phyloP scores from a whole-genome alignment of 2,888 invertebrate genomes.

The Aphidoletes aphidimyza region DNA sequence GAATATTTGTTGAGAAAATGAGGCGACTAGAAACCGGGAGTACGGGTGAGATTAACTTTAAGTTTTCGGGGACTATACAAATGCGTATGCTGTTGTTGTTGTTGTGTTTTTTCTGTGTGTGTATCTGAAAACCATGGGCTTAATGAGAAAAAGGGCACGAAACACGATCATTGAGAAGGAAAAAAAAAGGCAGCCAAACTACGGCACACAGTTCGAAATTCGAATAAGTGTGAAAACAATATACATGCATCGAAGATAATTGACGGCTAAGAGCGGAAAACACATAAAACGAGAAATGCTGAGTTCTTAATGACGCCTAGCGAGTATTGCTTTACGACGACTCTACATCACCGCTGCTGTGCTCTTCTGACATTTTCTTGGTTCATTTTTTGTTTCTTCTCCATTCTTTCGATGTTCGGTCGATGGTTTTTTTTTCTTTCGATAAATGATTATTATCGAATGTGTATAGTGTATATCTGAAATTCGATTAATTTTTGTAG shows the following conservation, averaged over 20 bases:
- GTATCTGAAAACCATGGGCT: no score
- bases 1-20: constrained; percentile 2
- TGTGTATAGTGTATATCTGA: neutral
- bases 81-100: no score
- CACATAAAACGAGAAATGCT: constrained; percentile 16
- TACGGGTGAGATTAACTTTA: no score
- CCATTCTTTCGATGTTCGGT: neutral
- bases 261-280: constrained; percentile 35
- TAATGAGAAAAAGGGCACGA: constrained; percentile 11
- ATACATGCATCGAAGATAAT: neutral
- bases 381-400: neutral
- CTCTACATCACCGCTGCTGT: neutral
- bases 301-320: neutral
- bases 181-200: neutral
- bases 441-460: constrained; percentile 40
- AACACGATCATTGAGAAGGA: neutral
- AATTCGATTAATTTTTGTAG: constrained; percentile 39
- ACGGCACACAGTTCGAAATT: neutral
- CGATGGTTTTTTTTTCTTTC: neutral
- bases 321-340: neutral
- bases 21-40: neutral
- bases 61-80: no score
- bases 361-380: neutral
- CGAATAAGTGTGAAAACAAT: constrained; percentile 39
- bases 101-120: no score